phyloP scores from a whole-genome alignment of 2,888 invertebrate genomes.

The Agonopterix alstromeriana region DNA sequence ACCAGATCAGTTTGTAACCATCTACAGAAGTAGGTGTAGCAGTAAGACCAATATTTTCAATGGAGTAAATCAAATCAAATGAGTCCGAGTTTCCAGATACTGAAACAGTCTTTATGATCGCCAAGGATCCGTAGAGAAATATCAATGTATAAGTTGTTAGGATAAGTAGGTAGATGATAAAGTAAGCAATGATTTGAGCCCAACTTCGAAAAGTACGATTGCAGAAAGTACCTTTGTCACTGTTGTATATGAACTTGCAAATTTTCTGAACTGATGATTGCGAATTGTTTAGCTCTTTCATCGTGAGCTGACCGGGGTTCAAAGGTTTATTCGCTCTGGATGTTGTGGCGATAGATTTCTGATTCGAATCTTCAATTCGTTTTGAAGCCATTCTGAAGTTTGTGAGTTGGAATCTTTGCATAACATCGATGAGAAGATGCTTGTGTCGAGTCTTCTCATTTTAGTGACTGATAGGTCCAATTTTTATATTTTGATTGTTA shows the following conservation, averaged over 20 bases:
- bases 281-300: no score
- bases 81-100: no score
- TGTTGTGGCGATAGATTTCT: no score
- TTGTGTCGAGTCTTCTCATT: no score
- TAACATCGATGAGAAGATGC: no score
- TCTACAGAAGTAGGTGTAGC: slow-evolving; percentile 45
- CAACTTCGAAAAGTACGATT: slow-evolving; percentile 48
- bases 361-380: no score
- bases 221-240: slow-evolving; percentile 29
- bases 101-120: slow-evolving; percentile 25
- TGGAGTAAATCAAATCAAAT: slow-evolving; percentile 23
- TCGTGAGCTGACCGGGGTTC: no score
- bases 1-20: slow-evolving; percentile 48
- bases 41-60: slow-evolving; percentile 47
- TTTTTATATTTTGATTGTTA: no score
- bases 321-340: no score
- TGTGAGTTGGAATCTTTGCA: no score
- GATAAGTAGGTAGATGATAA: slow-evolving; percentile 48
- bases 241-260: slow-evolving; percentile 32
- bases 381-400: no score
- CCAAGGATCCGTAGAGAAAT: slow-evolving; percentile 36
- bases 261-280: background rate
- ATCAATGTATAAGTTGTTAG: slow-evolving; percentile 42
- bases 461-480: no score
- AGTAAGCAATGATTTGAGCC: slow-evolving; percentile 37